Evolutionary conservation across 1,140 invertebrate species (phyloP).

Genomic region (Drosophila triauraria): DNA sequence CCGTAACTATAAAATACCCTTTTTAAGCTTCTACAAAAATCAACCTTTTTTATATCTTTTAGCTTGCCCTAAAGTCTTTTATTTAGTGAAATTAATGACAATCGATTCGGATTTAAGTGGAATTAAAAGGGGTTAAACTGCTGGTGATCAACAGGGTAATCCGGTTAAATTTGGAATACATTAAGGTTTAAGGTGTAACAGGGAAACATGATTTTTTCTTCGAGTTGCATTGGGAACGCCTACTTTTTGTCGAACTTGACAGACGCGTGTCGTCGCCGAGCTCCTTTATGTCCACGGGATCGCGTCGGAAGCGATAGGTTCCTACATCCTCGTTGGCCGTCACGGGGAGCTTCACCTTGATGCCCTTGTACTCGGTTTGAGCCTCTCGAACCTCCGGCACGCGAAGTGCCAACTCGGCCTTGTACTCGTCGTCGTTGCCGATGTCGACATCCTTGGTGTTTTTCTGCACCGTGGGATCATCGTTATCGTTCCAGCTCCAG

Average conservation of each 20-base stretch:
- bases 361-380: constrained; percentile 58
- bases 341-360: constrained; percentile 61
- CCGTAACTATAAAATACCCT: too few relatives aligned
- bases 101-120: not conserved
- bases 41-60: not conserved
- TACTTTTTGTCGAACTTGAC: constrained; percentile 60
- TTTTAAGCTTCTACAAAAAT: too few relatives aligned
- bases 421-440: constrained; percentile 65
- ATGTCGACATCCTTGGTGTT: constrained; percentile 39
- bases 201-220: not conserved
- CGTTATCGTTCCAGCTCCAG: constrained; percentile 48
- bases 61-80: not conserved
- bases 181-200: not conserved
- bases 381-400: constrained; percentile 59
- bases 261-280: constrained; percentile 66
- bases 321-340: constrained; percentile 50
- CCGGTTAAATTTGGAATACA: not conserved
- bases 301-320: constrained; percentile 71
- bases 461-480: constrained; percentile 54
- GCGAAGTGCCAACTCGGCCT: constrained; percentile 34
- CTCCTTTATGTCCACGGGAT: constrained; percentile 40
- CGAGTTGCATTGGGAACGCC: not conserved
- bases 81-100: too few relatives aligned
- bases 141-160: not conserved
- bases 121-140: not conserved